Evolutionary conservation across 2,888 invertebrate genomes (phyloP), one percentile per base, ranked within the genome.

Genomic region (Pterostichus madidus): DNA sequence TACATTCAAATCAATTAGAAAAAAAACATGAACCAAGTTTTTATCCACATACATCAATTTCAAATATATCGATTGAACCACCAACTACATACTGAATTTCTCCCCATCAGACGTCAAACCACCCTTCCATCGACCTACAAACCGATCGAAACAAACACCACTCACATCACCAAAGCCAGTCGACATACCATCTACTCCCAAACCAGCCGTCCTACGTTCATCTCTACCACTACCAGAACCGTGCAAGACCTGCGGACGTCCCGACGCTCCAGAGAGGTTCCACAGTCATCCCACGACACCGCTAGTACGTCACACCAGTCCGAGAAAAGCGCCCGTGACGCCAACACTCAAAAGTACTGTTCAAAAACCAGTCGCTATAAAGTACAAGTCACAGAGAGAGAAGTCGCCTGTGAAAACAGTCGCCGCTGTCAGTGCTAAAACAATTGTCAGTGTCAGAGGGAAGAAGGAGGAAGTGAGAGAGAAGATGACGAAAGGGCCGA

Each of bases 191-290:
- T n/a, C n/a, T n/a, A 13, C 59, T 0, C 15, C 24, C 0, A 59
- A 59, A 15, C 31, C 59, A 59, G 17, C 6, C 2, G 17, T 6
- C 0, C 1, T 59, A 1, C 17, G 59, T 31, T 13, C 59, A 2
- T 13, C 68, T 44, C 13, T 39, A 2, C 15, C 68, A 83, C 86
- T 89, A 1, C 91, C 92, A 53, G 91, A 91, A 84, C 93, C 93
- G 0, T 95, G 95, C 87, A 92, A 91, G 78, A 92, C 93, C 80
- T 95, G 95, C 88, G 94, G 94, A 1, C 90, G 94, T 17, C 91
- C 93, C 1, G 94, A 94, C 88, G 92, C 92, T 84, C 94, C 95
- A 0, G 95, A 95, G 86, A 89, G 95, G 11, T 91, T 93, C 84
- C 93, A 93, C 87, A 93, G 92, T 86, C 93, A 93, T 86, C 92